Evolutionary conservation across 2,113 vertebrate species (phyloP).

Genomic region (Halichoerus grypus): DNA sequence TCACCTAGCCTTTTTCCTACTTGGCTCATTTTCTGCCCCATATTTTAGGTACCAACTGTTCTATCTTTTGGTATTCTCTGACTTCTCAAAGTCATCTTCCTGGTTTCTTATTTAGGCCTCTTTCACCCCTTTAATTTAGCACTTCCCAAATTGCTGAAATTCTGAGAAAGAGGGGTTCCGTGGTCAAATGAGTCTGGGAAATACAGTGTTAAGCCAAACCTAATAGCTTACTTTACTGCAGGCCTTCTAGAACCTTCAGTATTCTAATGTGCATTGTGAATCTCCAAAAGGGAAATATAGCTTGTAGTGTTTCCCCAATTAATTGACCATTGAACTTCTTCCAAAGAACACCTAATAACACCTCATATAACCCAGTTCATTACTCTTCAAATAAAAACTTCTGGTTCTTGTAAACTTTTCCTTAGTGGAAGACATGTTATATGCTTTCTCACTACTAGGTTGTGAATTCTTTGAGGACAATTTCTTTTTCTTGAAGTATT

Average conservation of each 20-base stretch:
- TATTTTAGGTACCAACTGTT: neutral
- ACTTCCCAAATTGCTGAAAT: neutral
- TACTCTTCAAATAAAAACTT: constrained; percentile 51
- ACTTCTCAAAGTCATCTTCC: neutral
- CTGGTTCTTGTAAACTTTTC: neutral
- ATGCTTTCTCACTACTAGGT: neutral
- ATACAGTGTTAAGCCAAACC: neutral
- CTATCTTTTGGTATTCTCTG: constrained; percentile 34
- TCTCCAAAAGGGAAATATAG: neutral
- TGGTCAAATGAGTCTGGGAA: neutral
- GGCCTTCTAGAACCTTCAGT: neutral
- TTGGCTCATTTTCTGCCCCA: neutral
- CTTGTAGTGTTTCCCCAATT: neutral
- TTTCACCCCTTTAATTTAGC: neutral
- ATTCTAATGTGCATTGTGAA: neutral
- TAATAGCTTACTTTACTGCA: neutral
- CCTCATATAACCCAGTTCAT: neutral
- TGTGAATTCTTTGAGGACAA: neutral
- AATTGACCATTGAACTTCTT: neutral
- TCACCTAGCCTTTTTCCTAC: neutral
- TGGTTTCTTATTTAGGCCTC: neutral
- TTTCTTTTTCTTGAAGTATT: neutral
- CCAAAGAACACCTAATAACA: neutral
- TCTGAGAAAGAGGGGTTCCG: neutral
- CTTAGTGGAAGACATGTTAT: neutral